These are phyloP conservation scores for Arge pagana DNA, from an alignment of 2,888 invertebrate species.

Conservation along the genomic window DNA sequence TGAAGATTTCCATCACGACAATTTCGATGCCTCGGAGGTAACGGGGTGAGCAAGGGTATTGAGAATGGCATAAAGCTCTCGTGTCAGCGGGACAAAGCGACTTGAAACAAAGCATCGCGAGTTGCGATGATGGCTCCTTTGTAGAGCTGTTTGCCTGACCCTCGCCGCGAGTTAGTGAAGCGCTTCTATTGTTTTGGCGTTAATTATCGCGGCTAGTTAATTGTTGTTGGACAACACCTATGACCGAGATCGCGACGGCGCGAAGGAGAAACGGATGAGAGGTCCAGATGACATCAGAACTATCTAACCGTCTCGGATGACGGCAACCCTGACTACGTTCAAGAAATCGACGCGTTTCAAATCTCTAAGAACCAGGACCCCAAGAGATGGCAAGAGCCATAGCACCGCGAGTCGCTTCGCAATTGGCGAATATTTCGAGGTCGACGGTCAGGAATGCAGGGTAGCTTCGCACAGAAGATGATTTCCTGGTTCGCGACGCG, in stretches of 20 bases:
- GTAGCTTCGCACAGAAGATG: constrained; percentile 27
- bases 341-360: constrained; percentile 10
- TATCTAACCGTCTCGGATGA: neutral
- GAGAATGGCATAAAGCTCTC: too few relatives aligned
- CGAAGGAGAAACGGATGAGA: neutral
- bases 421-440: neutral
- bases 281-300: neutral
- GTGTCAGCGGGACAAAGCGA: too few relatives aligned
- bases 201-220: constrained; percentile 49
- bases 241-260: neutral
- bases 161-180: constrained; percentile 45
- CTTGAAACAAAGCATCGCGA: too few relatives aligned
- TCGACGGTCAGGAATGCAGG: neutral
- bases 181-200: constrained; percentile 51
- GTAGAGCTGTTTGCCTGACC: constrained; percentile 44
- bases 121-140: too few relatives aligned
- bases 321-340: constrained; percentile 1
- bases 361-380: constrained; percentile 13
- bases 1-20: too few relatives aligned
- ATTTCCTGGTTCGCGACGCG: constrained; percentile 44
- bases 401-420: neutral
- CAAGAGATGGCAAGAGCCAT: constrained; percentile 1
- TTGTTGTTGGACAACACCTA: constrained; percentile 32
- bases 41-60: too few relatives aligned
- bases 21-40: too few relatives aligned